These are phyloP conservation scores for Cervus canadensis DNA, from an alignment of 2,113 vertebrate species.

Conservation along the genomic window DNA sequence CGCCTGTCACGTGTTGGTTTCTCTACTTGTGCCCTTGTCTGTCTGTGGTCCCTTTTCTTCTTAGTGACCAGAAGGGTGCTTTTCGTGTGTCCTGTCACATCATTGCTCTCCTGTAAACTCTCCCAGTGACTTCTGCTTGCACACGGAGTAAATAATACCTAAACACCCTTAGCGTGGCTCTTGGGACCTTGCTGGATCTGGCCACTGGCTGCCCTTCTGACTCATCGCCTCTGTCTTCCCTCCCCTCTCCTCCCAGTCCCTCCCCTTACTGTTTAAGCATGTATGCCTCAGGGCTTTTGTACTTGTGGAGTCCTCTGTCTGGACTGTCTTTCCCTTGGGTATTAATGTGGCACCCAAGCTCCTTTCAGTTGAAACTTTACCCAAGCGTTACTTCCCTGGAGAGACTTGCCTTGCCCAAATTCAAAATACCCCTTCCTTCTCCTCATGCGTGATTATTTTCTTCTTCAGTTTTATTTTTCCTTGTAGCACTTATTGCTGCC, in stretches of 20 bases:
- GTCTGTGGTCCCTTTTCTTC: not conserved
- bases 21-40: not conserved
- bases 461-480: conserved; percentile 7
- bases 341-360: not conserved
- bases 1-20: not conserved
- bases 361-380: not conserved
- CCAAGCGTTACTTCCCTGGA: not conserved
- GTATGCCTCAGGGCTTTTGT: not conserved
- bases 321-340: not conserved
- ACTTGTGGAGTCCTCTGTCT: not conserved
- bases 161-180: not conserved
- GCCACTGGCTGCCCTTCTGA: not conserved
- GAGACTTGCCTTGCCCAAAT: not conserved
- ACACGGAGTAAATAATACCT: not conserved
- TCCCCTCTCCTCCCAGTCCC: not conserved
- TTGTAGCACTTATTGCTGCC: not conserved
- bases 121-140: not conserved
- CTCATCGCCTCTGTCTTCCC: not conserved
- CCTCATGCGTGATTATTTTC: not conserved
- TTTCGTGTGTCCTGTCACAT: not conserved
- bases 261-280: not conserved
- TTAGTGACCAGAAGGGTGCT: not conserved
- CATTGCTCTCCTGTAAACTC: not conserved
- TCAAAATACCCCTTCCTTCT: not conserved
- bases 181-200: not conserved